These are phyloP conservation scores for Athalia rosae DNA, from an alignment of 2,888 invertebrate genomes.

Conservation along the genomic window DNA sequence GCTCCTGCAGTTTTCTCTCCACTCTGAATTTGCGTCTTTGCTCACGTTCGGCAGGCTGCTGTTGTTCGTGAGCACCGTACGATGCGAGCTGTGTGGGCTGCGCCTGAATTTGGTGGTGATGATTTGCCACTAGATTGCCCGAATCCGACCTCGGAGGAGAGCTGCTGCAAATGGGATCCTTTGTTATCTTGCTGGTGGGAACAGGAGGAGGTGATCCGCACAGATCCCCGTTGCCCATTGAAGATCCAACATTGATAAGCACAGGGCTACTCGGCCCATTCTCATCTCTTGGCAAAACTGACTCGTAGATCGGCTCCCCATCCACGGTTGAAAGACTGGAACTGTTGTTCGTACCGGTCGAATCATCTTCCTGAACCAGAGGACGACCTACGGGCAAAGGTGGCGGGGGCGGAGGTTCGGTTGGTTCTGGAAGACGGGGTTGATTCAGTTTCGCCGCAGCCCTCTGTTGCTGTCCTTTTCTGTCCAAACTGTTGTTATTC, in stretches of 20 bases:
- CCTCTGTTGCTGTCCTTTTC: slow-evolving; percentile 57
- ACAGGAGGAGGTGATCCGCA: slow-evolving; percentile 65
- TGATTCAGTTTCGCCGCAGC: slow-evolving; percentile 73
- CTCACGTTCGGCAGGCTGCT: slow-evolving; percentile 80
- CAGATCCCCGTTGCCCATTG: slow-evolving; percentile 60
- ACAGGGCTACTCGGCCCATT: slow-evolving; percentile 64
- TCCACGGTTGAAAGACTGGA: slow-evolving; percentile 58
- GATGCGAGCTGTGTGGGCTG: slow-evolving; percentile 48
- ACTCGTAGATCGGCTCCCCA: slow-evolving; percentile 90
- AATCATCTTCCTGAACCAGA: slow-evolving; percentile 63
- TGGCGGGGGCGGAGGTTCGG: slow-evolving; percentile 84
- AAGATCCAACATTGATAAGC: slow-evolving; percentile 61
- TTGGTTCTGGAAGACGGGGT: slow-evolving; percentile 85
- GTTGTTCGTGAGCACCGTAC: slow-evolving; percentile 57
- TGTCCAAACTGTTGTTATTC: slow-evolving; percentile 48
- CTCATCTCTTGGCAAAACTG: slow-evolving; percentile 84
- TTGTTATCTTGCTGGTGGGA: slow-evolving; percentile 62
- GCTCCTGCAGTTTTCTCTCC: slow-evolving; percentile 89
- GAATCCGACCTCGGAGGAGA: slow-evolving; percentile 65
- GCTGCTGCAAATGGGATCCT: slow-evolving; percentile 61
- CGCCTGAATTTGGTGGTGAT: slow-evolving; percentile 56
- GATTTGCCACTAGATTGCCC: slow-evolving; percentile 54
- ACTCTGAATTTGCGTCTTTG: slow-evolving; percentile 89
- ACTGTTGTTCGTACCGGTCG: slow-evolving; percentile 56
- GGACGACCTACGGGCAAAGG: slow-evolving; percentile 72